Conservation (phyloP, 2,113 vertebrate species). For the Bufo bufo region DNA sequence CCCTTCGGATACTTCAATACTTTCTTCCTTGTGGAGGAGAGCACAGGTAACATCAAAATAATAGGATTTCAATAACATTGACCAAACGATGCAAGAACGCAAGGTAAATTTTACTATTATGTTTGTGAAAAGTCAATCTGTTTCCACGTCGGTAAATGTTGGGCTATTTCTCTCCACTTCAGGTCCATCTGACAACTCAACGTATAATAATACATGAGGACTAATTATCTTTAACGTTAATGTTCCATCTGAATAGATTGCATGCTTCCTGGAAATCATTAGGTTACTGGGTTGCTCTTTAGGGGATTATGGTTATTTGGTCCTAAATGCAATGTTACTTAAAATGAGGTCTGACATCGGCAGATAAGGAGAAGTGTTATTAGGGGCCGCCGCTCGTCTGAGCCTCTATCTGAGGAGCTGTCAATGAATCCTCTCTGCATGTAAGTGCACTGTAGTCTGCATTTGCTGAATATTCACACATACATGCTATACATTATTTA, state of each 20-base stretch:
- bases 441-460: background rate
- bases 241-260: slow-evolving; percentile 1
- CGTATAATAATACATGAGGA: background rate
- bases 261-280: slow-evolving; percentile 25
- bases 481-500: background rate
- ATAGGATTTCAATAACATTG: background rate
- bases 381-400: background rate
- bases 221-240: slow-evolving; percentile 20
- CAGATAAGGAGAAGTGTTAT: slow-evolving; percentile 35
- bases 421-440: background rate
- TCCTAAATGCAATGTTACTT: slow-evolving; percentile 28
- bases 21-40: too few species aligned
- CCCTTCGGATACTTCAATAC: too few species aligned
- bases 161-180: background rate
- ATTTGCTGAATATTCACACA: background rate
- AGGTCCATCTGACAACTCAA: background rate
- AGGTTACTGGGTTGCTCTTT: background rate
- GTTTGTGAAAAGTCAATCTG: background rate
- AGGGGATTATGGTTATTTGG: background rate
- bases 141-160: too few species aligned
- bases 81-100: background rate
- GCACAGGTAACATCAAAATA: background rate
- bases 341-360: slow-evolving; percentile 33
- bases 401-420: slow-evolving; percentile 4
- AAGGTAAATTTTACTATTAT: background rate